Conservation (phyloP, 2,113 vertebrate genomes). For the Pelmatolapia mariae region DNA sequence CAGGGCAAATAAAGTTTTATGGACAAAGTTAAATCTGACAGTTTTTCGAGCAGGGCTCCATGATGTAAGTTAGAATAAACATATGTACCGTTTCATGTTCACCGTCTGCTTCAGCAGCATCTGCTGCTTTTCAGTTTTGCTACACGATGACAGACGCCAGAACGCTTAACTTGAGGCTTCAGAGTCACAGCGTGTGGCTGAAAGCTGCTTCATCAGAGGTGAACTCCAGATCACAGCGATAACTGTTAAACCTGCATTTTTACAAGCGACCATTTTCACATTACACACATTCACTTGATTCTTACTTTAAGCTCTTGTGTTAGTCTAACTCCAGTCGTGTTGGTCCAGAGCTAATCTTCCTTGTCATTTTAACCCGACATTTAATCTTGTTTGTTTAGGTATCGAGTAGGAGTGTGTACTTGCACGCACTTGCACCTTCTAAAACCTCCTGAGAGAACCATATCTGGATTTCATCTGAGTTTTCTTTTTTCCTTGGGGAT, state of each 20-base stretch:
- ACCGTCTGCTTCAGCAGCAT: background rate
- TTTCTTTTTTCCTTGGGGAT: background rate
- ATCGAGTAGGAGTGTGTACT: background rate
- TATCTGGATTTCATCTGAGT: background rate
- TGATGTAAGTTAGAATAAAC: background rate
- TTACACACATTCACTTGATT: fast-evolving
- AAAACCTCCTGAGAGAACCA: background rate
- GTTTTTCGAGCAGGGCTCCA: background rate
- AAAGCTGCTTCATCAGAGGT: background rate
- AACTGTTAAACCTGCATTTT: background rate
- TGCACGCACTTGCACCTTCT: background rate
- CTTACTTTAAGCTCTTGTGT: background rate
- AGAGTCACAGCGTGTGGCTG: fast-evolving
- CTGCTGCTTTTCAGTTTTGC: background rate
- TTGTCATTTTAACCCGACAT: background rate
- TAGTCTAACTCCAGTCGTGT: background rate
- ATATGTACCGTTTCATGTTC: background rate
- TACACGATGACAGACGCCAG: background rate
- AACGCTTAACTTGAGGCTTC: background rate
- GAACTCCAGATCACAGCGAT: fast-evolving
- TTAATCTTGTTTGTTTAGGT: background rate
- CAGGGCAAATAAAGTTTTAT: fast-evolving
- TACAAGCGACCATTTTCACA: background rate
- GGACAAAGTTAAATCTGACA: background rate
- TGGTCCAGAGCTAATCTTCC: background rate